Evolutionary conservation across 2,797 vertebrate species (phyloP), one percentile per base, ranked within the genome.

Genomic region (Thalassophryne amazonica): DNA sequence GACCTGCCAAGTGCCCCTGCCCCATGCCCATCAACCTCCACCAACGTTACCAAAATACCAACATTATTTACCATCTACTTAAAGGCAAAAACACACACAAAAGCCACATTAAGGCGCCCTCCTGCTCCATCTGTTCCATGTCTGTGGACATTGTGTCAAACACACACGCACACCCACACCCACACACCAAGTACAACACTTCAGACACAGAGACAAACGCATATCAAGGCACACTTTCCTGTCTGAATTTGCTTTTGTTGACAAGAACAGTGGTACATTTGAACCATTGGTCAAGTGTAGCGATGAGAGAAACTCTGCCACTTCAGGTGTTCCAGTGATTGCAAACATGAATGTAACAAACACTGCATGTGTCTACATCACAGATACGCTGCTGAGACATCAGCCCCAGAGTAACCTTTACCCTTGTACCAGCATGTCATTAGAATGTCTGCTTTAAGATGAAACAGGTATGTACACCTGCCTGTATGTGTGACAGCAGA

Each of bases 41-140:
- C n/a, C n/a, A n/a, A n/a, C n/a, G n/a, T n/a, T n/a, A n/a, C n/a
- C n/a, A n/a, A n/a, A n/a, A n/a, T n/a, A n/a, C n/a, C n/a, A n/a
- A n/a, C n/a, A n/a, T n/a, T n/a, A n/a, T n/a, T n/a, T n/a, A n/a
- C n/a, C n/a, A n/a, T n/a, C n/a, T n/a, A n/a, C n/a, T n/a, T n/a
- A n/a, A n/a, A n/a, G n/a, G n/a, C n/a, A n/a, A n/a, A n/a, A n/a
- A n/a, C n/a, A n/a, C n/a, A n/a, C n/a, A n/a, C 64, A 60, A 59
- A 37, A 59, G 67, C 72, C 59, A 73, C 72, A 84, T 76, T 81
- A 77, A 80, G 78, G 76, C 78, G 76, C 63, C 79, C 81, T 81
- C 55, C 60, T 73, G 57, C 69, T 72, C 75, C 81, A 83, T 83
- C 76, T 84, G 78, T 80, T 81, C 64, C 42, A 52, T 62, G 60